A percentile compares a stretch with the other conserved stretches of the same genome.
phyloP scores from a whole-genome alignment of 2,797 vertebrate genomes.

The Rhinella marina region DNA sequence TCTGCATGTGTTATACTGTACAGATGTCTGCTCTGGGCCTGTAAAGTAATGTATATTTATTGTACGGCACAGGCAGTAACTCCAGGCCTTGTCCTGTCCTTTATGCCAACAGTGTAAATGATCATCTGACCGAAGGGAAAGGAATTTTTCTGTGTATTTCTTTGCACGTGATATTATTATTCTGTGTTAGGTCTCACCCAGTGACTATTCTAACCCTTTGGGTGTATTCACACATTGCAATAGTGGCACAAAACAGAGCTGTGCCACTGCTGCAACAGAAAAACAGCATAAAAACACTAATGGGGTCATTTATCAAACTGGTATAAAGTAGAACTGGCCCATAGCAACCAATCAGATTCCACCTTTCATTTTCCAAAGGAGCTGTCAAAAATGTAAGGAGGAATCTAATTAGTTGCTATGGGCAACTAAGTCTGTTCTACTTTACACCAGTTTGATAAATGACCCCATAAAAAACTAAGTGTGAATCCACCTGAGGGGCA shows the following conservation, averaged over 20 bases:
- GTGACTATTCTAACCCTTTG: not conserved
- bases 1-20: constrained; percentile 8
- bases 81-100: not conserved
- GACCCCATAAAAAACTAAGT: too few species aligned
- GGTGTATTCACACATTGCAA: not conserved
- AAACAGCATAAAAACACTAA: not conserved
- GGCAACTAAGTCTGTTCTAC: too few species aligned
- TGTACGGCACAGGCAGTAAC: not conserved
- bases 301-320: too few species aligned
- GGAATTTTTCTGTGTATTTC: not conserved
- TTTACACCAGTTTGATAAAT: too few species aligned
- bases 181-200: not conserved
- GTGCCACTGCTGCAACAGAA: not conserved
- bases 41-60: not conserved
- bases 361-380: too few species aligned
- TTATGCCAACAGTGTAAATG: not conserved
- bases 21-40: constrained; percentile 1
- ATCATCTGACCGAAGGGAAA: not conserved
- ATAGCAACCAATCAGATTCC: too few species aligned
- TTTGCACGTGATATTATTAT: constrained; percentile 3
- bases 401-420: too few species aligned
- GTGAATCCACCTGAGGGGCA: too few species aligned
- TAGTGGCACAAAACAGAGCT: not conserved
- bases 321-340: too few species aligned
- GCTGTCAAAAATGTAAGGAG: too few species aligned